Conservation (phyloP, 2,113 vertebrate genomes). For the Myanophis thanlyinensis region DNA sequence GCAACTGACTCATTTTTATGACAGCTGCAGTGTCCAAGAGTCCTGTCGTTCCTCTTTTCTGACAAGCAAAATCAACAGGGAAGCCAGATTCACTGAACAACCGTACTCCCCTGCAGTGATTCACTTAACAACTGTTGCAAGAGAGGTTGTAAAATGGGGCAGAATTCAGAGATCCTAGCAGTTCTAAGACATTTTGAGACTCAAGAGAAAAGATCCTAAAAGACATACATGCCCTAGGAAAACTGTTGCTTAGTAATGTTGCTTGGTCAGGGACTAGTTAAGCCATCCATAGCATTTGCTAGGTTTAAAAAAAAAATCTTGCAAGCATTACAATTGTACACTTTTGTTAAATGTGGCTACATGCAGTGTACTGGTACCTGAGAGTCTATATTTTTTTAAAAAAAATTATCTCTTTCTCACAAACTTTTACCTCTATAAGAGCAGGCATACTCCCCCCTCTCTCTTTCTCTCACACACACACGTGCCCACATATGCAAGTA, state of each 20-base stretch:
- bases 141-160: background rate
- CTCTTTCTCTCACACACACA: background rate
- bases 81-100: background rate
- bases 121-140: background rate
- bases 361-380: conserved; percentile 64
- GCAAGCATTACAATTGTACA: conserved; percentile 51
- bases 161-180: background rate
- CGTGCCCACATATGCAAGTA: background rate
- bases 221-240: background rate
- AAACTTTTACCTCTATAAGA: conserved; percentile 50
- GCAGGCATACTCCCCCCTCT: conserved; percentile 23
- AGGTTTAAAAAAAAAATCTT: conserved; percentile 52
- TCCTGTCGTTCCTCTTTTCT: background rate
- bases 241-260: background rate
- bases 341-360: conserved; percentile 53
- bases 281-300: conserved; percentile 59
- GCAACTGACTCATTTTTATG: background rate
- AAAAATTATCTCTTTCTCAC: conserved; percentile 20
- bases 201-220: background rate
- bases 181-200: background rate
- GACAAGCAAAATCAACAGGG: background rate
- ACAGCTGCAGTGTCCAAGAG: background rate
- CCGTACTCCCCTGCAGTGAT: background rate
- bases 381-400: conserved; percentile 60
- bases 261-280: background rate